These are phyloP conservation scores for Mormyrops attenuatus DNA, from an alignment of 2,797 vertebrate species.

Conservation along the genomic window DNA sequence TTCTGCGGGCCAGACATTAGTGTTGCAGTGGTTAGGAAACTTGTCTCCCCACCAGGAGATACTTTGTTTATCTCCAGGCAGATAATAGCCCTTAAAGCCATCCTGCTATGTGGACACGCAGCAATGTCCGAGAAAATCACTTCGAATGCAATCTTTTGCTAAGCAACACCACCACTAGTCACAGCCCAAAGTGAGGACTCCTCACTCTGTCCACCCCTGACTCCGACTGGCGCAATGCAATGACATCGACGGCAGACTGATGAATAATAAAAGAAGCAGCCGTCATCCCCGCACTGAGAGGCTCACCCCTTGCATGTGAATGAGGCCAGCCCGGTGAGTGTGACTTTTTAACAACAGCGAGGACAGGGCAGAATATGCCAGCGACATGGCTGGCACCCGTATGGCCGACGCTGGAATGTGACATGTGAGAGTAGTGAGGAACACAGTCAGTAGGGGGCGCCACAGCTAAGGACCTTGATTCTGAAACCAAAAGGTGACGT, in stretches of 20 bases:
- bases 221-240: not conserved
- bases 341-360: not conserved
- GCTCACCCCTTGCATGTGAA: not conserved
- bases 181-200: not conserved
- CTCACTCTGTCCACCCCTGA: not conserved
- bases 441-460: not conserved
- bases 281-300: not conserved
- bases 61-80: not conserved
- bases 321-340: not conserved
- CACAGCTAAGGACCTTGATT: not conserved
- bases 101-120: not conserved
- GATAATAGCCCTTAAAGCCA: not conserved
- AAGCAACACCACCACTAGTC: not conserved
- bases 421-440: not conserved
- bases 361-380: not conserved
- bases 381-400: not conserved
- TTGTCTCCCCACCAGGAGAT: not conserved
- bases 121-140: not conserved
- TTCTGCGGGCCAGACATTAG: not conserved
- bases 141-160: not conserved
- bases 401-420: not conserved
- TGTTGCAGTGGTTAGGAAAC: not conserved
- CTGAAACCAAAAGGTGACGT: not conserved
- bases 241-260: slow-evolving; percentile 14
- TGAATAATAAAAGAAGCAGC: slow-evolving; percentile 6